These are phyloP conservation scores for Nannospalax galili DNA, from an alignment of 2,113 vertebrate species.

Conservation along the genomic window DNA sequence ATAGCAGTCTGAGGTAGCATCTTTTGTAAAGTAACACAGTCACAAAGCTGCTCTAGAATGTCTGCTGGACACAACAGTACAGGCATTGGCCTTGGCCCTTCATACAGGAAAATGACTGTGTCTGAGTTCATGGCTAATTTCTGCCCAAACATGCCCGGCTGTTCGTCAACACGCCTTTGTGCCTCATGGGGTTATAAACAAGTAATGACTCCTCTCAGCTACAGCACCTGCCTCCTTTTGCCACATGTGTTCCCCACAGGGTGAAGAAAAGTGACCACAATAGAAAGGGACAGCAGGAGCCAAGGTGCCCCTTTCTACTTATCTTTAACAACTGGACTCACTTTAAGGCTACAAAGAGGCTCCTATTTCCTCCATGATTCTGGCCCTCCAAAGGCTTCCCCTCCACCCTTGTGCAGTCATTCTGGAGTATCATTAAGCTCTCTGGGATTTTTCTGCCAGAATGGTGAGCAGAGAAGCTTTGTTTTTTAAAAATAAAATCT, in stretches of 20 bases:
- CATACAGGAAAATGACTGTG: neutral
- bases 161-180: neutral
- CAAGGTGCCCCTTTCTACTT: neutral
- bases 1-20: conserved; percentile 80
- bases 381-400: neutral
- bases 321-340: neutral
- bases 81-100: neutral
- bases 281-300: neutral
- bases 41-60: conserved; percentile 61
- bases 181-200: neutral
- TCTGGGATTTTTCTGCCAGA: conserved; percentile 44
- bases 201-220: neutral
- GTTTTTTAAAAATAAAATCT: neutral
- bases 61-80: conserved; percentile 28
- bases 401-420: neutral
- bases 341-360: neutral
- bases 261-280: neutral
- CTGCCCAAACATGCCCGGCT: neutral
- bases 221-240: neutral
- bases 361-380: neutral
- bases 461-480: conserved; percentile 43
- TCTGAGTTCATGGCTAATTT: neutral
- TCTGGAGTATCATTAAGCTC: conserved; percentile 50
- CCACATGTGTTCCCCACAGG: neutral
- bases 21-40: conserved; percentile 67